Percentiles rank a stretch among this genome's conserved stretches.
phyloP scores from a whole-genome alignment of 2,797 vertebrate species.

The Mormyrus hasselquistii region DNA sequence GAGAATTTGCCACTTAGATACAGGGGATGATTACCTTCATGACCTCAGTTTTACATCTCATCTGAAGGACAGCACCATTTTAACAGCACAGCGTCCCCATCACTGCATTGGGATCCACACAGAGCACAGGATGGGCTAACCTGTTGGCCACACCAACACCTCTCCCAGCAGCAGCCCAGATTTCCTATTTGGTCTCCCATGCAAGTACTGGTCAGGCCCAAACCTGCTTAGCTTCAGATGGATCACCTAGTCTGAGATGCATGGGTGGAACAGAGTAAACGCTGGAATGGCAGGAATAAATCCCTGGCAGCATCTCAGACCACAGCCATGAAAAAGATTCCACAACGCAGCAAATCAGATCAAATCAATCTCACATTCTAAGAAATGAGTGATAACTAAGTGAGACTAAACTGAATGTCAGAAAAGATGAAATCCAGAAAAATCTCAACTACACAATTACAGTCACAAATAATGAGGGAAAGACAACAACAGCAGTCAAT shows the following conservation, averaged over 20 bases:
- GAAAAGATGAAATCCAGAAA: neutral
- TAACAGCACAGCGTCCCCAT: neutral
- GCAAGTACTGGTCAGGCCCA: neutral
- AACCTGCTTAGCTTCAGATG: neutral
- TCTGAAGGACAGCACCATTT: no score
- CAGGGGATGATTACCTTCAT: no score
- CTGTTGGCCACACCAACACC: neutral
- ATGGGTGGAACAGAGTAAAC: neutral
- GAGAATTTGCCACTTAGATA: no score
- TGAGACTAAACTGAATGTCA: neutral
- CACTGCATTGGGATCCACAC: neutral
- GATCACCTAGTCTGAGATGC: neutral
- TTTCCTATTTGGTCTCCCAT: neutral
- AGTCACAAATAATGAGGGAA: neutral
- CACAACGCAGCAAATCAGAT: neutral
- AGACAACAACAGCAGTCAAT: neutral
- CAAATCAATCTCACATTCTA: neutral
- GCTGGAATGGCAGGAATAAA: neutral
- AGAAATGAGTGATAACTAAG: neutral
- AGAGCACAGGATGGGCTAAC: neutral
- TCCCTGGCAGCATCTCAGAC: neutral
- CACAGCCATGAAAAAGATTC: neutral
- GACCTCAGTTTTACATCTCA: no score
- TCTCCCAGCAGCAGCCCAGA: neutral
- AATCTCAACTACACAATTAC: neutral